Base-by-base conservation (phyloP, 1,140 invertebrate genomes). In the Drosophila sturtevanti region DNA sequence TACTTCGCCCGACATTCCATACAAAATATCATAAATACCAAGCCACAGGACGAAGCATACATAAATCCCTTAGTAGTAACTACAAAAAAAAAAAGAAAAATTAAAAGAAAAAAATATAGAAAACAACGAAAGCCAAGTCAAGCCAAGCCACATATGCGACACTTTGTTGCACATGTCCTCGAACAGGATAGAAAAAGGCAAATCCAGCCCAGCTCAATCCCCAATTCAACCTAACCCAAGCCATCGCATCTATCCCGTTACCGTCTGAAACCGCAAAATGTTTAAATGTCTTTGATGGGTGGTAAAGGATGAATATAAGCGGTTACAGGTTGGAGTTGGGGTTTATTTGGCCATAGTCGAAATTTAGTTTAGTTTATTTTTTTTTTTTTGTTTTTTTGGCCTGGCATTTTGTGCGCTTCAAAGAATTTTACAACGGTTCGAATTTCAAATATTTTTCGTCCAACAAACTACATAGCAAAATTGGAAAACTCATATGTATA, bases 201-300 rank as follows among this genome's bases (percentile, higher is more conserved):
- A 21, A 48, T 16, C 18, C 9, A 48, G 18, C 18, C 16, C 41
- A 48, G 16, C 16, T 16, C 16, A 44, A 44, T 44, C 14, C 14
- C 41, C 16, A 44, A 44, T 44, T 6, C 14, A 18, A 44, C 16
- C 41, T 11, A 48, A 48, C 16, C 41, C 41, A 48, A 21, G 16
- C 41, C 41, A 48, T 3, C 10, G 41, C 41, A 21, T 48, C 41
- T 48, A 48, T 48, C 41, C 41, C 41, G 41, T 48, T 48, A 48
- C 41, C 41, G 41, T 48, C 41, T 48, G 79, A 89, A 74, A 89
- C 84, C 84, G 68, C 84, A 89, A 89, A 89, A 89, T 89, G 66
- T 66, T 80, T 74, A 85, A 89, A 89, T 89, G 85, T 89, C 84
- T 89, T 89, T 89, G 84, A 89, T 89, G 81, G 81, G 63, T 61